A percentile compares a stretch with the other conserved stretches of the same genome.
Evolutionary conservation across 1,140 invertebrate genomes (phyloP).

Genomic region (Polypedilum pembai): DNA sequence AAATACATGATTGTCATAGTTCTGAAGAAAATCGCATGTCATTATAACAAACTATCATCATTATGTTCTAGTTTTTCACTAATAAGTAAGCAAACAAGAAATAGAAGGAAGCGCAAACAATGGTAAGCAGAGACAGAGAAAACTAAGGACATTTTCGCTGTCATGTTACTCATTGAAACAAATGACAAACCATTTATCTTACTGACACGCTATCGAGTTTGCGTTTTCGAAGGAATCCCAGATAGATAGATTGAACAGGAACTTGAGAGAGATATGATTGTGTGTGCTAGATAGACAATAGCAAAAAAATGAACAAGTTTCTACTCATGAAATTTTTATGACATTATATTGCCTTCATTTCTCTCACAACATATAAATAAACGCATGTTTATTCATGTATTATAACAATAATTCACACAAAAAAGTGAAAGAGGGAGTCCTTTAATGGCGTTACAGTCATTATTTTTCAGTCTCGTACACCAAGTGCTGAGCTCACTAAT

Average conservation of each 20-base stretch:
- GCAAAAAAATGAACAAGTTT: neutral
- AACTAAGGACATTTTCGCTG: neutral
- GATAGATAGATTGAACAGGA: neutral
- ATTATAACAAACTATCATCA: constrained; percentile 19
- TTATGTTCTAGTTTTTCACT: neutral
- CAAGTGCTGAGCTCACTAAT: too few relatives aligned
- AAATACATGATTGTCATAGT: too few relatives aligned
- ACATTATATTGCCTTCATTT: neutral
- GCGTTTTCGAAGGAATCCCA: neutral
- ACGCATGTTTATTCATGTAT: too few relatives aligned
- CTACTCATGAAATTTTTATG: neutral
- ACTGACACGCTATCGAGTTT: neutral
- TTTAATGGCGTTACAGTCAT: too few relatives aligned
- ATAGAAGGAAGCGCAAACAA: neutral
- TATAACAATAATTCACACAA: too few relatives aligned
- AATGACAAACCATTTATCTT: constrained; percentile 19
- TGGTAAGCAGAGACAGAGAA: neutral
- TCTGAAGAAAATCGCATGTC: neutral
- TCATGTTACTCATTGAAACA: neutral
- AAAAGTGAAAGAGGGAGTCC: too few relatives aligned
- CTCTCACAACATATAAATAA: neutral
- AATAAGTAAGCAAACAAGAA: neutral
- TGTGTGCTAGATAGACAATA: neutral
- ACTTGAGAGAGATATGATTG: too few relatives aligned
- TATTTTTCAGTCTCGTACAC: too few relatives aligned